Percentiles rank a stretch among this genome's conserved stretches.
phyloP scores from a whole-genome alignment of 30 jellyfish, hydroid and myxozoan species.

The Aurelia aurita complex sp. Pacific region DNA sequence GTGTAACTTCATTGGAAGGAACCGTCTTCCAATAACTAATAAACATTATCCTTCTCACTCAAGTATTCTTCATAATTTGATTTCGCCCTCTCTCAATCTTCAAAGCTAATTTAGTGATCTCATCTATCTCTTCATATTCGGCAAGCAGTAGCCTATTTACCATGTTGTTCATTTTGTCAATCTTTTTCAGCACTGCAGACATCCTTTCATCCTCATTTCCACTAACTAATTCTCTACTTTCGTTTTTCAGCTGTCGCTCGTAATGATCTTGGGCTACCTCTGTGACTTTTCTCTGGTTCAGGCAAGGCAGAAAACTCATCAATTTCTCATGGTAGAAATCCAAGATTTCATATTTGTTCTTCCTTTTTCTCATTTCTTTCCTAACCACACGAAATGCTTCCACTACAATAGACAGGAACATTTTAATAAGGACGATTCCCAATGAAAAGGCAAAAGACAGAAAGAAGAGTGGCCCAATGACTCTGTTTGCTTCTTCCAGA shows the following conservation, averaged over 20 bases:
- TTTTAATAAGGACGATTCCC: slow-evolving; percentile 62
- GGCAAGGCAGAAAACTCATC: slow-evolving; percentile 44
- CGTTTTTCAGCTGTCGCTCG: background rate
- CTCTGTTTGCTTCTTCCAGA: slow-evolving; percentile 40
- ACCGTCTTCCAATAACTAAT: too few species aligned
- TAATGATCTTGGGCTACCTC: background rate
- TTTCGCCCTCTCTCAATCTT: too few species aligned
- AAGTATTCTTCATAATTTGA: too few species aligned
- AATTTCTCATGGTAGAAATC: slow-evolving; percentile 45
- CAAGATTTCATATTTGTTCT: slow-evolving; percentile 66
- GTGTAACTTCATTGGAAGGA: too few species aligned
- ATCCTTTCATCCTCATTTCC: too few species aligned
- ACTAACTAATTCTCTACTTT: background rate
- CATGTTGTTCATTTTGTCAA: slow-evolving; percentile 27
- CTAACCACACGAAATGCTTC: slow-evolving; percentile 72
- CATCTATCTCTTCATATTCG: slow-evolving; percentile 27
- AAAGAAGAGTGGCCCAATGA: slow-evolving; percentile 73
- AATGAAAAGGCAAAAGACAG: slow-evolving; percentile 27
- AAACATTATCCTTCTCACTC: too few species aligned
- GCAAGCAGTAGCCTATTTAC: slow-evolving; percentile 8
- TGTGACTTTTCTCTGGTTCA: background rate
- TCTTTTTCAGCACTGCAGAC: slow-evolving; percentile 14
- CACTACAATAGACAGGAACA: slow-evolving; percentile 71
- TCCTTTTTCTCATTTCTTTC: slow-evolving; percentile 24
- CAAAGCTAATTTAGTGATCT: slow-evolving; percentile 4